Evolutionary conservation across 2,113 vertebrate species (phyloP), one percentile per base, ranked within the genome.

Genomic region (Tachuris rubrigastra): DNA sequence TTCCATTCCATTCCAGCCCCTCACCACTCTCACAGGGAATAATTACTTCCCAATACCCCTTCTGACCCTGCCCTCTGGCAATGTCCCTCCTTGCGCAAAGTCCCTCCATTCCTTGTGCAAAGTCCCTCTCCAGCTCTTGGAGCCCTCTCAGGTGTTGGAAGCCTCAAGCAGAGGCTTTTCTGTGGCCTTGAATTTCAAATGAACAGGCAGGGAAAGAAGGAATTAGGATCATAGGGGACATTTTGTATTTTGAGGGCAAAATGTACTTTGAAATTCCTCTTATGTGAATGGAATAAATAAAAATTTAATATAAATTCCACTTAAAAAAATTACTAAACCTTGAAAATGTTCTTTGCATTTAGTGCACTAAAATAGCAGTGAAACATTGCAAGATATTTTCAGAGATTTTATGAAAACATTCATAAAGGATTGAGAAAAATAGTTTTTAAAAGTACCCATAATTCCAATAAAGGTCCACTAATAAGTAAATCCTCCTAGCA

Each of bases 61-160:
- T 2, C 31, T 2, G 10, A 1, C 0, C 3, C 25, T 37, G 1
- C 62, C 46, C 33, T 15, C 9, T 60, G 2, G 1, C 37, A 77
- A 22, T 3, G 30, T 42, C 44, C 44, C 44, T 46, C 50, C 47
- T 23, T 3, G 47, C 47, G 15, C 74, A 63, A n/a, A n/a, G 56
- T 24, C 47, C 41, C 33, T 62, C 46, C 56, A n/a, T 0, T 0
- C 50, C 65, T 13, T 47, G 28, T 71, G 56, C 31, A 25, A 53
- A 50, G 72, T 6, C 37, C 41, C n/a, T 79, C n/a, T 20, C 5
- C 41, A 71, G 56, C 35, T 80, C n/a, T 72, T 47, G 24, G 41
- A 55, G 47, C 30, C 35, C 41, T 28, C 39, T 30, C 0, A 35
- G 24, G 20, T 35, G 6, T 67, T 80, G 76, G 5, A 33, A 66